Evolutionary conservation across 2,888 invertebrate genomes (phyloP).

Genomic region (Platycheirus albimanus): DNA sequence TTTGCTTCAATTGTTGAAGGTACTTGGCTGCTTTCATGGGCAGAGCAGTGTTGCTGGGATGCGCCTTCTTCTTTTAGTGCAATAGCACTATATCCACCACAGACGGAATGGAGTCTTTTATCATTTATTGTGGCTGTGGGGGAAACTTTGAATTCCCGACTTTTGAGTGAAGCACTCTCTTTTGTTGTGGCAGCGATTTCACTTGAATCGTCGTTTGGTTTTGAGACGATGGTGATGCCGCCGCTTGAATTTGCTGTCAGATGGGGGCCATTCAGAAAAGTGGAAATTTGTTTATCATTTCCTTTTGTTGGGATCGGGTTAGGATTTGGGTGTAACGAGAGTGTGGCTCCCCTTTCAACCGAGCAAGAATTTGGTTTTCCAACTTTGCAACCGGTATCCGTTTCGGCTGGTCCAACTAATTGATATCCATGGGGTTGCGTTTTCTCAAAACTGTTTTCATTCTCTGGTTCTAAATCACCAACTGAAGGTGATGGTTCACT

Average conservation of each 20-base stretch:
- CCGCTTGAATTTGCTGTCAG: constrained; percentile 43
- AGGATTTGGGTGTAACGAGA: constrained; percentile 1
- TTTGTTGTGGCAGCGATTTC: constrained; percentile 42
- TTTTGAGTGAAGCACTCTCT: constrained; percentile 42
- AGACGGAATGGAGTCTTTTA: constrained; percentile 60
- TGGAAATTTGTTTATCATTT: constrained; percentile 69
- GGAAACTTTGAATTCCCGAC: constrained; percentile 67
- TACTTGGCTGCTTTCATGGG: constrained; percentile 37
- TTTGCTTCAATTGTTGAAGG: constrained; percentile 68
- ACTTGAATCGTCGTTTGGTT: constrained; percentile 44
- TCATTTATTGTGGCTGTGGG: constrained; percentile 50
- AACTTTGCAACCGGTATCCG: constrained; percentile 45
- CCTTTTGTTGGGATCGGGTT: no score
- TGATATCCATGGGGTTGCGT: constrained; percentile 63
- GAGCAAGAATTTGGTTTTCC: constrained; percentile 51
- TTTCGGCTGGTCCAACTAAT: constrained; percentile 54
- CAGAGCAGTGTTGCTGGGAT: constrained; percentile 27
- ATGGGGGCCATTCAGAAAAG: constrained; percentile 39
- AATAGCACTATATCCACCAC: constrained; percentile 52
- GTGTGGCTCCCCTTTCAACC: constrained; percentile 18
- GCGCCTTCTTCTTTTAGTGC: constrained; percentile 29
- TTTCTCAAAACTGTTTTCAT: constrained; percentile 55
- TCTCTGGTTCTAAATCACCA: constrained; percentile 3
- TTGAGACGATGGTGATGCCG: constrained; percentile 37
- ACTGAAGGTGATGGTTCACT: constrained; percentile 28